A percentile compares a stretch with the other conserved stretches of the same genome.
Evolutionary conservation across 2,797 vertebrate genomes (phyloP).

Genomic region (Urosaurus nigricauda): DNA sequence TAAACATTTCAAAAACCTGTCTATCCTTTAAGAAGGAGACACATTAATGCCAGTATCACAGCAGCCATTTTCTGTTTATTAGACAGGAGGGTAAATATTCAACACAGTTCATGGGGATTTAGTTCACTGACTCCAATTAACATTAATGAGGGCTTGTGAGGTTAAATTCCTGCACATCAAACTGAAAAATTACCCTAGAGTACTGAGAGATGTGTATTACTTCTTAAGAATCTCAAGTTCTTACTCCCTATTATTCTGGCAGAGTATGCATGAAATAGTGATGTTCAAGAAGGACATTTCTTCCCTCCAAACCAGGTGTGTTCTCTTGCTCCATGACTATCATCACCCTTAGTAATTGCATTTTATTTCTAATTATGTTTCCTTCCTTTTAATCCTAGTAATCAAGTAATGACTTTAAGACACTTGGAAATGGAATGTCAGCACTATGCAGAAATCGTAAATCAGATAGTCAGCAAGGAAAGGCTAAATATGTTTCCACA

Average conservation of each 20-base stretch:
- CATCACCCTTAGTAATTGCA: constrained; percentile 24
- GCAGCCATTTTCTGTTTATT: constrained; percentile 47
- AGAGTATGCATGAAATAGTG: constrained; percentile 4
- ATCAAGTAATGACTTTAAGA: constrained; percentile 33
- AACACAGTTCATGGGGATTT: constrained; percentile 45
- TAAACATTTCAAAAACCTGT: constrained; percentile 45
- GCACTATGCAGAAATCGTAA: background rate
- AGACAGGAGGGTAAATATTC: constrained; percentile 47
- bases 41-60: constrained; percentile 39
- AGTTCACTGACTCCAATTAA: constrained; percentile 50
- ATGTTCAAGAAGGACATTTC: constrained; percentile 10
- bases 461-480: constrained; percentile 12
- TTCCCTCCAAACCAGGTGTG: constrained; percentile 8
- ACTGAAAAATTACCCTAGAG: constrained; percentile 47
- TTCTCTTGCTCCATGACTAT: background rate
- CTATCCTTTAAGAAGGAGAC: constrained; percentile 37
- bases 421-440: constrained; percentile 15
- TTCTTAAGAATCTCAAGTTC: constrained; percentile 28
- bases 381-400: constrained; percentile 28
- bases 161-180: constrained; percentile 47
- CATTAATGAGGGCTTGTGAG: constrained; percentile 52
- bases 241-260: background rate
- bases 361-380: constrained; percentile 40
- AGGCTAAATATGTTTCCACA: background rate
- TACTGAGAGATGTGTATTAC: constrained; percentile 25